These are phyloP conservation scores for Amphiprion percula DNA, from an alignment of 2,113 vertebrate genomes.

Conservation along the genomic window DNA sequence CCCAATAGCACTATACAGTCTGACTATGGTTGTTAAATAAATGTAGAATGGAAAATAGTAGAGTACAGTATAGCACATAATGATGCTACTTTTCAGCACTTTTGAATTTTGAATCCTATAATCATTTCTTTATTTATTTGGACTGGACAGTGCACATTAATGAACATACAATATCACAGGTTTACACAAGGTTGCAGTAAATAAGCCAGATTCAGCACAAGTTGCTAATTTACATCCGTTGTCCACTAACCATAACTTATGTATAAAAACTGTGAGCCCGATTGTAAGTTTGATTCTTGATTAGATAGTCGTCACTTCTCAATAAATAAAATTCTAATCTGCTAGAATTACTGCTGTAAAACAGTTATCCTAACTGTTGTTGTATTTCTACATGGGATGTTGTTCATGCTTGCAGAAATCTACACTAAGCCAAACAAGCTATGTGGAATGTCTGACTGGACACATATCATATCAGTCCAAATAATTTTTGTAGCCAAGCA, in stretches of 20 bases:
- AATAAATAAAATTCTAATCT: too few relatives aligned
- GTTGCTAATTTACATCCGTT: too few relatives aligned
- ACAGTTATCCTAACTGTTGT: neutral
- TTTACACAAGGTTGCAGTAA: too few relatives aligned
- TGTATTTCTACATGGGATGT: neutral
- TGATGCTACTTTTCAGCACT: neutral
- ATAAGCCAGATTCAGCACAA: too few relatives aligned
- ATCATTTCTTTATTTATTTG: neutral
- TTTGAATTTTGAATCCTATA: neutral
- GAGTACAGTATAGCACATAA: neutral
- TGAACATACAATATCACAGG: too few relatives aligned
- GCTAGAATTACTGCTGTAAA: too few relatives aligned
- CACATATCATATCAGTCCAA: constrained; percentile 40
- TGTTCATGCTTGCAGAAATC: constrained; percentile 12
- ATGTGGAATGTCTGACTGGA: neutral
- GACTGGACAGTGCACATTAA: too few relatives aligned
- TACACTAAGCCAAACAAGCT: constrained; percentile 17
- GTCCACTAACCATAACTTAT: neutral
- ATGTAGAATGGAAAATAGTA: neutral
- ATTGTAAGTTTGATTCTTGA: neutral
- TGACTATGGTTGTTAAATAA: neutral
- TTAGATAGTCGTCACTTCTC: neutral
- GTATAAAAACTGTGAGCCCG: rapidly evolving
- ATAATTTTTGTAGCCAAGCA: constrained; percentile 31
- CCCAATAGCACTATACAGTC: neutral